Evolutionary conservation across 2,888 invertebrate genomes (phyloP).

Genomic region (Chloroclysta siterata): DNA sequence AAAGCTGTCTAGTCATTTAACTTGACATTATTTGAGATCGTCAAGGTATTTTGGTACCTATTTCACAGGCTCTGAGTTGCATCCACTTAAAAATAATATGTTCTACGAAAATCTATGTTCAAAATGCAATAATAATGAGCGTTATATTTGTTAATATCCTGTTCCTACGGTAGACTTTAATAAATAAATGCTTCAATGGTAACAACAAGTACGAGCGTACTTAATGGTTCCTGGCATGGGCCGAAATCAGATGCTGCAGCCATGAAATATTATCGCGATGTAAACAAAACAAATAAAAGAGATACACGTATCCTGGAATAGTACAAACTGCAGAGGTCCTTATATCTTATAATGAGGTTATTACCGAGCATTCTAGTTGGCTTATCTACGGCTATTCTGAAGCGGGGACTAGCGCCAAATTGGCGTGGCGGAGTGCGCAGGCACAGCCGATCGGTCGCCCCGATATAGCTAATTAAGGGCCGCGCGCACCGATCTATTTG

Average conservation of each 20-base stretch:
- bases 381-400: conserved; percentile 75
- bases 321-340: conserved; percentile 66
- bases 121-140: too few species aligned
- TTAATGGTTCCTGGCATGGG: conserved; percentile 15
- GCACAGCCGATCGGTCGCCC: conserved; percentile 72
- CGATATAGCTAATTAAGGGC: conserved; percentile 84
- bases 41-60: not conserved
- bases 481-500: conserved; percentile 82
- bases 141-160: too few species aligned
- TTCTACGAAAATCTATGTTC: too few species aligned
- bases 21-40: not conserved
- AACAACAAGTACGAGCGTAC: conserved; percentile 9
- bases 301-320: conserved; percentile 62
- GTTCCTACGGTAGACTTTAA: not conserved
- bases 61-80: not conserved
- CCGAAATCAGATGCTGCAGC: conserved; percentile 24
- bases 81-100: too few species aligned
- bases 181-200: conserved; percentile 3
- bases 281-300: conserved; percentile 27
- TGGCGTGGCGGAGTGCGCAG: conserved; percentile 80
- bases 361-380: conserved; percentile 76
- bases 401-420: conserved; percentile 79
- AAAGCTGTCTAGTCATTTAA: conserved; percentile 2
- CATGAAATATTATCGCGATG: conserved; percentile 30
- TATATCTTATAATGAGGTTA: conserved; percentile 84